A percentile compares a stretch with the other conserved stretches of the same genome.
Evolutionary conservation across 2,797 vertebrate genomes (phyloP).

Genomic region (Lagorchestes hirsutus): DNA sequence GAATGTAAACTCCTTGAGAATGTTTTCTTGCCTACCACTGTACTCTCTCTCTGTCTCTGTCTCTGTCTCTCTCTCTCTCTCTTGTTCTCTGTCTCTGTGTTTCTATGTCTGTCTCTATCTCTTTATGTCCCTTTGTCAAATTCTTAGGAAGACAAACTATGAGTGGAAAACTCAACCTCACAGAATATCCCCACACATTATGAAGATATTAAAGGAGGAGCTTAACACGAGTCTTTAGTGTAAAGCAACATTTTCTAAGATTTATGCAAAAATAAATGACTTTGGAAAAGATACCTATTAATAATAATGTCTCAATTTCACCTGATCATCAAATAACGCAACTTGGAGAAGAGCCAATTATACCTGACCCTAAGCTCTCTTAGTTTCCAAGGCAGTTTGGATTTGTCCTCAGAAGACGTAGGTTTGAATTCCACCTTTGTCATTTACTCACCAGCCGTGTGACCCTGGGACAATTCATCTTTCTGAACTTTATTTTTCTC

Average conservation of each 20-base stretch:
- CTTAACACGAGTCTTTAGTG: conserved; percentile 6
- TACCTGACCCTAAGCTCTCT: neutral
- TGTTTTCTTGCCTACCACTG: neutral
- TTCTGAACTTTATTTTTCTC: neutral
- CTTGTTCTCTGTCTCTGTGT: neutral
- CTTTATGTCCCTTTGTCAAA: neutral
- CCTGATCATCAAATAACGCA: conserved; percentile 10
- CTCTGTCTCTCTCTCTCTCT: no score
- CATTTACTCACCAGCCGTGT: neutral
- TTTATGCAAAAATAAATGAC: conserved; percentile 33
- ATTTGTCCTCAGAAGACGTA: neutral
- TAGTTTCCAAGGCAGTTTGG: neutral
- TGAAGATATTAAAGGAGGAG: conserved; percentile 24
- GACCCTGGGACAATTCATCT: neutral
- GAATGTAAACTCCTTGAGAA: neutral
- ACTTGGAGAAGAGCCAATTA: conserved; percentile 18
- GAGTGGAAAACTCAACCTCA: neutral
- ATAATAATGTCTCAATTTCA: conserved; percentile 14
- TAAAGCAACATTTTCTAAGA: conserved; percentile 48
- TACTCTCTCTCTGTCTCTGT: neutral
- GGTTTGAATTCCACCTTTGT: neutral
- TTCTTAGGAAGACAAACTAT: neutral
- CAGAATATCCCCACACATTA: neutral
- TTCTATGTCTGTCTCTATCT: neutral
- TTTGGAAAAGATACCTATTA: conserved; percentile 29